These are phyloP conservation scores for Agonopterix alstromeriana DNA, from an alignment of 2,888 invertebrate genomes.

Conservation along the genomic window DNA sequence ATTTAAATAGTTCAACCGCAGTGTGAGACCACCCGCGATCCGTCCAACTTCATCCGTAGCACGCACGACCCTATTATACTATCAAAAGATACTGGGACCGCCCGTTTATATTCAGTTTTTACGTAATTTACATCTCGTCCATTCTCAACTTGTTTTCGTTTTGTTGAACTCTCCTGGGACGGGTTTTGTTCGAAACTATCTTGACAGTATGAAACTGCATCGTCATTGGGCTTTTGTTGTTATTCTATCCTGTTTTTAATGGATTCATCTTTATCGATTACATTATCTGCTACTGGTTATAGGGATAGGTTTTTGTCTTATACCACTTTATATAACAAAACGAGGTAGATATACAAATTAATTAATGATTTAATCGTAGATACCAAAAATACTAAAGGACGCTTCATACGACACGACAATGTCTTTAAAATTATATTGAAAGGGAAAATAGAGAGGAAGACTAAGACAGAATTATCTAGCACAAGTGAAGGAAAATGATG, in stretches of 20 bases:
- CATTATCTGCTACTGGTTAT: conserved; percentile 47
- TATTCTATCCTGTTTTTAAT: conserved; percentile 42
- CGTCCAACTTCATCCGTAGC: conserved; percentile 38
- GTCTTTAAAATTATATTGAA: no score
- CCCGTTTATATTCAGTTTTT: conserved; percentile 54
- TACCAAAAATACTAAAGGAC: no score
- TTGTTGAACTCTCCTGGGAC: conserved; percentile 23
- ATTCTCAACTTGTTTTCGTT: conserved; percentile 32
- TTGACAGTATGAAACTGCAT: conserved; percentile 31
- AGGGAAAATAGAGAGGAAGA: no score
- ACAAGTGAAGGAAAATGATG: no score
- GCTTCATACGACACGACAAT: no score
- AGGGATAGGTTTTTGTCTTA: not conserved
- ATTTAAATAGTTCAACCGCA: conserved; percentile 60
- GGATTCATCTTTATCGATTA: conserved; percentile 52
- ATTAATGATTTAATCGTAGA: no score
- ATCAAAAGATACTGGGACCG: conserved; percentile 56
- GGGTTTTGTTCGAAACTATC: conserved; percentile 28
- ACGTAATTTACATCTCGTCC: conserved; percentile 65
- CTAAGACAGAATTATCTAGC: no score
- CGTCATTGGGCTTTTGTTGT: conserved; percentile 47
- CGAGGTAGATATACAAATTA: no score
- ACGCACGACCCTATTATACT: conserved; percentile 64
- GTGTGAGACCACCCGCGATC: conserved; percentile 62
- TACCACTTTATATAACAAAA: no score